Conservation (phyloP, 37 sponge, comb jelly and placozoan genomes). For the Beroe ovata region DNA sequence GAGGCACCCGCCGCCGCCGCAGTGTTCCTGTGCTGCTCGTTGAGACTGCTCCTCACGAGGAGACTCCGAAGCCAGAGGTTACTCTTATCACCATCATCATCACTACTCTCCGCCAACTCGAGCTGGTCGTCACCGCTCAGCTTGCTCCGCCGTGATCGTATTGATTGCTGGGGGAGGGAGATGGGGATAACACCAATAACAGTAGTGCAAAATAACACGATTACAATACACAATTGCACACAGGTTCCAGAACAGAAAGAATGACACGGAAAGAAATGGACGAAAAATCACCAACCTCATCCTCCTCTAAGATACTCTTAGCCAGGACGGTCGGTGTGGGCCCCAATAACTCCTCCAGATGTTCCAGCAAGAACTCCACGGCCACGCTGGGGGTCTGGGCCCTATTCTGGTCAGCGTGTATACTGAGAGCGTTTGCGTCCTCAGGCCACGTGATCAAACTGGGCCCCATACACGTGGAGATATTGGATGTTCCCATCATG, state of each 20-base stretch:
- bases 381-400: constrained; percentile 37
- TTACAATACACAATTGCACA: too few relatives aligned
- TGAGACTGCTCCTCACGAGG: constrained; percentile 16
- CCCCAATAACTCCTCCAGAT: constrained; percentile 22
- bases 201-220: too few relatives aligned
- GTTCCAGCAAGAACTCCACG: constrained; percentile 34
- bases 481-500: background rate
- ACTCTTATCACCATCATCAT: constrained; percentile 55
- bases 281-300: constrained; percentile 16
- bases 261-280: background rate
- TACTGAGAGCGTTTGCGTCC: constrained; percentile 36
- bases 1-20: background rate
- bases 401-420: constrained; percentile 30
- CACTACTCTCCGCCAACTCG: constrained; percentile 19
- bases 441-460: constrained; percentile 45
- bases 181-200: too few relatives aligned
- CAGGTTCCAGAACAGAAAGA: background rate
- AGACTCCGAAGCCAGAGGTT: constrained; percentile 22
- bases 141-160: constrained; percentile 19
- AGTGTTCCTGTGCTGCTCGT: constrained; percentile 45
- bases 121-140: background rate
- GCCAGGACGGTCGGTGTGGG: constrained; percentile 10
- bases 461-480: constrained; percentile 46
- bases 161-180: background rate
- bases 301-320: constrained; percentile 19